Conservation (phyloP, 2,113 vertebrate genomes). For the Osmerus mordax region DNA sequence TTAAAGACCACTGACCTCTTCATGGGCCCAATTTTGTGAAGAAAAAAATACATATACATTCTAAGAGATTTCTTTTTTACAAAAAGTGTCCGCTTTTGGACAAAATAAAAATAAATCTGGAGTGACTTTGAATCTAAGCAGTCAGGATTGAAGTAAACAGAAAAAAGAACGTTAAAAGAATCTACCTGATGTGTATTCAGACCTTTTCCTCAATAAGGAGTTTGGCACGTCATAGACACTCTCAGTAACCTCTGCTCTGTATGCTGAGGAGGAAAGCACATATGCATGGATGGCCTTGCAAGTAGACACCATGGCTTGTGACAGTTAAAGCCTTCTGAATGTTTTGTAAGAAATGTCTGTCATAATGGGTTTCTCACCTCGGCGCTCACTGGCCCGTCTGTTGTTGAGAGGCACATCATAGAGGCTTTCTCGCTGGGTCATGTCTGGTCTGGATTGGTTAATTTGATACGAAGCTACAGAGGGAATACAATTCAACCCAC, state of each 20-base stretch:
- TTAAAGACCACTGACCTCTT: too few relatives aligned
- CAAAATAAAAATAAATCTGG: too few relatives aligned
- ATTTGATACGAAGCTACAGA: slow-evolving; percentile 16
- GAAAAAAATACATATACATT: too few relatives aligned
- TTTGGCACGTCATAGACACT: slow-evolving; percentile 69
- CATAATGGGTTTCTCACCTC: slow-evolving; percentile 37
- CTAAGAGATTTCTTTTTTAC: too few relatives aligned
- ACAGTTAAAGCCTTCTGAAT: neutral
- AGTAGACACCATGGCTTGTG: neutral
- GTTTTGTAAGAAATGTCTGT: too few relatives aligned
- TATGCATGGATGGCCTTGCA: neutral
- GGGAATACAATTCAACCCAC: neutral
- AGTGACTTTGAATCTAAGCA: neutral
- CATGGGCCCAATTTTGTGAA: too few relatives aligned
- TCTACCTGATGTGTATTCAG: slow-evolving; percentile 47
- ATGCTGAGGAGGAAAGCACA: slow-evolving; percentile 29
- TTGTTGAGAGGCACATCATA: slow-evolving; percentile 60
- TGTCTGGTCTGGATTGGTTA: neutral
- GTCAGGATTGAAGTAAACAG: neutral
- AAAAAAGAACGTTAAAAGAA: neutral
- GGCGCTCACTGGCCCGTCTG: slow-evolving; percentile 12
- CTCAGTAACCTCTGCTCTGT: slow-evolving; percentile 34
- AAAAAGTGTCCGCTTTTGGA: too few relatives aligned
- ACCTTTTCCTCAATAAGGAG: slow-evolving; percentile 35
- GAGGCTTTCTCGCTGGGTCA: slow-evolving; percentile 29